These are phyloP conservation scores for Harpalus rubripes DNA, from an alignment of 2,888 invertebrate genomes.

Conservation along the genomic window DNA sequence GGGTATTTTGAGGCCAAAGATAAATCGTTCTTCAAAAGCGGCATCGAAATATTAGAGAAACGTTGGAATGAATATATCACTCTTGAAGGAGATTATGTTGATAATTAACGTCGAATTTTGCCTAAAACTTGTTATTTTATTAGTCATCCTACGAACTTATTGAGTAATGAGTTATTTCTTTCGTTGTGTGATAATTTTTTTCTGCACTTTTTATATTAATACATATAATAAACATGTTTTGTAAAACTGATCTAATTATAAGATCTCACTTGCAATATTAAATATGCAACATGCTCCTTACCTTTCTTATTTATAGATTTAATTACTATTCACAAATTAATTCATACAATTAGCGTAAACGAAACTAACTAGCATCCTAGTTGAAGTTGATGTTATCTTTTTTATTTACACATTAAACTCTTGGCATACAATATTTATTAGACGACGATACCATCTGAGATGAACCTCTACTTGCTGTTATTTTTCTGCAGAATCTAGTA, in stretches of 20 bases:
- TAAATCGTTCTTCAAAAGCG: too few species aligned
- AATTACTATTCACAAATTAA: constrained; percentile 42
- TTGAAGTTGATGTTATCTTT: constrained; percentile 24
- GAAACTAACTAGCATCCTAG: constrained; percentile 29
- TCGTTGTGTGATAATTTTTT: too few species aligned
- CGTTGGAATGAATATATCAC: too few species aligned
- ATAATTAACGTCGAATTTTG: too few species aligned
- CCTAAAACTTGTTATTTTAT: too few species aligned
- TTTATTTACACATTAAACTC: constrained; percentile 29
- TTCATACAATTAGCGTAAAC: constrained; percentile 35
- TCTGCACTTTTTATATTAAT: too few species aligned
- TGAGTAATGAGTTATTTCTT: too few species aligned
- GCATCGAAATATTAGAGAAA: too few species aligned
- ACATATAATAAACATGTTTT: neutral
- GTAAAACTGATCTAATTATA: neutral
- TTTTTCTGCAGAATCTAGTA: constrained; percentile 5
- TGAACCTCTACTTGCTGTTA: neutral
- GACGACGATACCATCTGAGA: neutral
- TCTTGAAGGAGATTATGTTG: too few species aligned
- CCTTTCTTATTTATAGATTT: constrained; percentile 18
- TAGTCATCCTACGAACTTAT: too few species aligned
- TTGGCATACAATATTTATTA: constrained; percentile 20
- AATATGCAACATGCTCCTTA: neutral
- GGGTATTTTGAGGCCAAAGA: too few species aligned
- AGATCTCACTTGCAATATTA: neutral